Conservation (phyloP, 2,888 invertebrate genomes). For the Microdon myrmicae region DNA sequence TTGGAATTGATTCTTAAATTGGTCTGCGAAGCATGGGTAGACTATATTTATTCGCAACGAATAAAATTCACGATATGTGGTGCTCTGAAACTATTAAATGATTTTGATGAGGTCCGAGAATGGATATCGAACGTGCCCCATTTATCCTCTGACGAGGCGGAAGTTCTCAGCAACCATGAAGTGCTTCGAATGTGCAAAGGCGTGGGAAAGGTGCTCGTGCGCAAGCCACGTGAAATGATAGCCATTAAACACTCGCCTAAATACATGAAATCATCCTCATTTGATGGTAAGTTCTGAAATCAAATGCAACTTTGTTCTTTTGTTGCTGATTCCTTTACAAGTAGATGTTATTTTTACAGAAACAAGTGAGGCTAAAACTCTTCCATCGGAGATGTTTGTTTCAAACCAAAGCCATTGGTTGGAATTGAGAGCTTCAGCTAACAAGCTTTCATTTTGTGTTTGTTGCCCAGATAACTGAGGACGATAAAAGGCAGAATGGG, state of each 20-base stretch:
- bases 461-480: too few relatives aligned
- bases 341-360: constrained; percentile 55
- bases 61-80: constrained; percentile 85
- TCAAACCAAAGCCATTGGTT: constrained; percentile 92
- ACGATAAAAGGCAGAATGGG: too few relatives aligned
- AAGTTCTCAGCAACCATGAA: constrained; percentile 68
- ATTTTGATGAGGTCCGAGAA: constrained; percentile 80
- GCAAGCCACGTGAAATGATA: constrained; percentile 86
- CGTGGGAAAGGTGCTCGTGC: constrained; percentile 80
- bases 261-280: constrained; percentile 56
- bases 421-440: constrained; percentile 75
- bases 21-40: constrained; percentile 88
- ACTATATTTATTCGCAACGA: constrained; percentile 83
- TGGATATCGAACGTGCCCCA: constrained; percentile 77
- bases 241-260: constrained; percentile 73
- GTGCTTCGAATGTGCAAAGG: constrained; percentile 80
- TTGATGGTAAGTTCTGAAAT: constrained; percentile 44
- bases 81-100: constrained; percentile 81
- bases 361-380: constrained; percentile 71
- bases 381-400: constrained; percentile 93
- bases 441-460: too few relatives aligned
- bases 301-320: not conserved
- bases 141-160: constrained; percentile 68
- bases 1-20: constrained; percentile 82
- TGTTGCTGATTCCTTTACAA: not conserved